Conservation (phyloP, 2,797 vertebrate genomes). For the Scyliorhinus canicula region DNA sequence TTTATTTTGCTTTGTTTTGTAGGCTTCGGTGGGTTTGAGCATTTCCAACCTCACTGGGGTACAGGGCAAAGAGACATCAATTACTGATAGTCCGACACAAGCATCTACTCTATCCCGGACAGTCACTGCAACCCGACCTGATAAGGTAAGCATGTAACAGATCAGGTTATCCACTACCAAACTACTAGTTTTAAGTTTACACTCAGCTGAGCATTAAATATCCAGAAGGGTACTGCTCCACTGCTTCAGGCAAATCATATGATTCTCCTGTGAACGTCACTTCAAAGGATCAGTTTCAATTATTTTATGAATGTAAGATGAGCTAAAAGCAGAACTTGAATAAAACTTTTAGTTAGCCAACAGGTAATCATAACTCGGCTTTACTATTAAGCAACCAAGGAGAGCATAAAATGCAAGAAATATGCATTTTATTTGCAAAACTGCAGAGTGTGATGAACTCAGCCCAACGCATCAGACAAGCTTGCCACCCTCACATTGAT, state of each 20-base stretch:
- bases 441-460: no score
- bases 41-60: neutral
- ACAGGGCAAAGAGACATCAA: conserved; percentile 38
- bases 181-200: conserved; percentile 45
- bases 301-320: neutral
- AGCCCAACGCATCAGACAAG: no score
- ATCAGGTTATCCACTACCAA: conserved; percentile 38
- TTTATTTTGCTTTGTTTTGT: neutral
- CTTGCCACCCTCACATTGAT: no score
- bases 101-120: neutral
- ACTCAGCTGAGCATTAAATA: conserved; percentile 42
- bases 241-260: neutral
- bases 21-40: neutral
- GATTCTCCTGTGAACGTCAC: neutral
- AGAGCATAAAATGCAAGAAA: neutral
- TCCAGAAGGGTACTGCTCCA: conserved; percentile 38
- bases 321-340: neutral
- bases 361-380: neutral
- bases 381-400: neutral
- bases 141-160: conserved; percentile 38
- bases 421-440: no score
- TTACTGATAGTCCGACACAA: conserved; percentile 35
- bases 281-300: neutral
- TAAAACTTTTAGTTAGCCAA: neutral
- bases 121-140: conserved; percentile 36